Evolutionary conservation across 2,797 vertebrate species (phyloP), one percentile per base, ranked within the genome.

Genomic region (Notoglanidium macrostoma): DNA sequence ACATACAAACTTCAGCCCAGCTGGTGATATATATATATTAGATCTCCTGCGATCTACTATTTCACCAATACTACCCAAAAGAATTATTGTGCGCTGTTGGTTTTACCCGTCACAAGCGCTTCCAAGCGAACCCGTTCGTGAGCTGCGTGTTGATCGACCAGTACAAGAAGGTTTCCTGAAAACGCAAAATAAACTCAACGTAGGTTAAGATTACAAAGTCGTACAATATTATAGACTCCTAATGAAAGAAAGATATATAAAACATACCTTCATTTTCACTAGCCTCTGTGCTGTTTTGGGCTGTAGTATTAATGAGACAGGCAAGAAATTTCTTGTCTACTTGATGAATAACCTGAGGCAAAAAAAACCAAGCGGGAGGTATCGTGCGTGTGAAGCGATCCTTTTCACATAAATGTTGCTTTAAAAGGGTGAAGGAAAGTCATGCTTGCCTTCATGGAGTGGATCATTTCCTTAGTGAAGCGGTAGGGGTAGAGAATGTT

Each of bases 141-240:
- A 77, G 97, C 98, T 84, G 98, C 98, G 7, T 99, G 98, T 89
- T 99, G 98, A 92, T 99, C 98, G 88, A 99, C 97, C 89, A 99
- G 92, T 86, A 99, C 96, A 61, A 99, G 91, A n/a, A 99, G 96
- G 92, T 99, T 98, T 91, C 96, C 97, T 74, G 8, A 54, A 55
- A 73, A 63, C 54, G 5, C 49, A 84, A 80, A 72, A 68, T 26
- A 83, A 21, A 89, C 14, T 63, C 26, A 73, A 65, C 7, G 35
- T 23, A 63, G 54, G 1, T 57, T n/a, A 15, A 8, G 3, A 5
- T 61, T 17, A 19, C 8, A 76, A 57, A 79, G 55, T 35, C 32
- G 59, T 14, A 46, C 19, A 29, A 57, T 21, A 55, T 6, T 61
- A 15, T 2, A 19, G 5, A 23, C 49, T 55, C n/a, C 9, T 23